Base-by-base conservation (phyloP, 2,113 vertebrate species). In the Morone chrysops region DNA sequence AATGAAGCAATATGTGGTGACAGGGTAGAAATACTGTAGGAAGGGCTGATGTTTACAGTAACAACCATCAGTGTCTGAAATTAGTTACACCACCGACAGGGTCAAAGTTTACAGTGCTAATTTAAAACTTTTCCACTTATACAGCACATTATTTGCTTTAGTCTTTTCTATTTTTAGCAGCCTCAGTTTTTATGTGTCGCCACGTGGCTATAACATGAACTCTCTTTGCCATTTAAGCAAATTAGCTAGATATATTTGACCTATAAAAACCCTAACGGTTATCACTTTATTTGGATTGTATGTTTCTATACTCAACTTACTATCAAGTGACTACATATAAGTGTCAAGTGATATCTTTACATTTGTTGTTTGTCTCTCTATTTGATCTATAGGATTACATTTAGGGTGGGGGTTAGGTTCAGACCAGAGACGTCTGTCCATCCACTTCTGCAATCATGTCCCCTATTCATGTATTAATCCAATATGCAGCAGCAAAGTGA, bases 91-190 rank as follows among this genome's bases (percentile, higher is more conserved):
- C 20, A 25, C 16, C 48, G 54, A 77, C n/a, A 67, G 17, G 54
- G n/a, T 14, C 13, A 16, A 9, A 50, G 43, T 61, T 61, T 36
- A 11, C 54, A 17, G 8, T 20, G 18, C 22, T 36, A 59, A 72
- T 57, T 13, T 47, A 47, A 75, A 84, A 50, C 22, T 14, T 8
- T 18, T n/a, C 53, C n/a, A 66, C n/a, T 74, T 18, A n/a, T 20
- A 25, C 22, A 51, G 36, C 36, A 62, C 36, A 20, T 14, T 59
- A 50, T 47, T 47, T 71, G 50, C 70, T 43, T 57, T 31, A 20
- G 61, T 67, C 48, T 51, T 63, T 83, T 86, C 65, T 62, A 67
- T 67, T 81, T 78, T 20, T 20, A 63, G 17, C 25, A 38, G 14
- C 20, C 6, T 73, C 22, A n/a, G 22, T 51, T 50, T 38, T 70